Evolutionary conservation across 2,797 vertebrate species (phyloP), one percentile per base, ranked within the genome.

Genomic region (Chaetophractus vellerosus): DNA sequence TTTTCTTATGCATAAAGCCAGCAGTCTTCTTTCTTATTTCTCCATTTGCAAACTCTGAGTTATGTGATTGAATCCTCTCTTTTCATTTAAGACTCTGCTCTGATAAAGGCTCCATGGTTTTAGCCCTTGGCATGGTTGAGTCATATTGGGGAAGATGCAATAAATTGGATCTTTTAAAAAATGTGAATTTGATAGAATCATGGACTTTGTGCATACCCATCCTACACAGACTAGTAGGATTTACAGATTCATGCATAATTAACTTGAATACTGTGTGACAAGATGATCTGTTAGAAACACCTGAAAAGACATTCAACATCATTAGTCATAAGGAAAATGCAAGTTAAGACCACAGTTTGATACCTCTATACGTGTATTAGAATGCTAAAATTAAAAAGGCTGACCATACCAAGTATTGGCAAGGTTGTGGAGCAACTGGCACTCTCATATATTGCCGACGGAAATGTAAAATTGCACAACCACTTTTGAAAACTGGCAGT

Each of bases 301-400:
- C 4, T 71, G 59, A 76, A 55, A 91, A 81, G 59, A 75, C 45
- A n/a, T 2, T n/a, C 45, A 79, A 15, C 10, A 68, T 45, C 38
- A 48, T 91, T 48, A 86, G 31, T 78, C 41, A 66, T 64, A 87
- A 89, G 57, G 24, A 45, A 92, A 91, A 89, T 93, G 41, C 52
- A 61, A 63, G 75, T 93, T 52, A 64, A 33, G 69, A 36, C n/a
- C 38, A 69, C 31, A 24, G 2, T 48, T 19, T 64, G 59, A 55
- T 28, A 59, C 19, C n/a, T 68, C 28, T 81, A 18, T 31, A 19
- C 4, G 12, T 59, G 14, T 45, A 10, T 33, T 74, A 64, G 26
- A 71, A 68, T 19, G 14, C 41, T 76, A 64, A 80, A 75, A 83
- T 80, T 31, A 28, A 93, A 87, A 83, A 83, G 26, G 55, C 41